Conservation (phyloP, 2,797 vertebrate species). For the Schizopygopsis malacanthus region DNA sequence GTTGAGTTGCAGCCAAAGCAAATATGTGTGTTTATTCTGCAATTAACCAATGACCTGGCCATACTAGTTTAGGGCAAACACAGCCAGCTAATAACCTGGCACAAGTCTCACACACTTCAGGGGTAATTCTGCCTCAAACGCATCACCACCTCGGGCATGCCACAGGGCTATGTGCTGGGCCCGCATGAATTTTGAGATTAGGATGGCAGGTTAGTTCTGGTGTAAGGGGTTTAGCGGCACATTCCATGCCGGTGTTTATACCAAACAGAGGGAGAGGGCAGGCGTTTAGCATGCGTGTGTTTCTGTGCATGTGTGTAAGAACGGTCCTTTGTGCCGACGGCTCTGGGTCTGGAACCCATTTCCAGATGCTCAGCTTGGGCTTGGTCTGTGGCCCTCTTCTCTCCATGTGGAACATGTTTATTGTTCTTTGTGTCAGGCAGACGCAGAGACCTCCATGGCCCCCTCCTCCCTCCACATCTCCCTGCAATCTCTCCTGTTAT, state of each 20-base stretch:
- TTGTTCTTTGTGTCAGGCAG: constrained; percentile 72
- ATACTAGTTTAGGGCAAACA: constrained; percentile 62
- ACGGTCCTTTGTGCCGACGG: constrained; percentile 63
- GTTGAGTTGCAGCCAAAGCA: constrained; percentile 58
- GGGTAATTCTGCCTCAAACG: constrained; percentile 41
- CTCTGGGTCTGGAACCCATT: constrained; percentile 69
- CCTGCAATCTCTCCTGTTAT: constrained; percentile 65
- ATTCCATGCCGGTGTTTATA: constrained; percentile 46
- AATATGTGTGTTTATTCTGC: constrained; percentile 61
- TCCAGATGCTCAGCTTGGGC: constrained; percentile 59
- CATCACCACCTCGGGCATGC: constrained; percentile 38
- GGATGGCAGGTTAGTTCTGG: constrained; percentile 43
- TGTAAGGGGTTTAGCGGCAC: neutral
- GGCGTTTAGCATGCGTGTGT: constrained; percentile 21
- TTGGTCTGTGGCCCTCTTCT: constrained; percentile 63
- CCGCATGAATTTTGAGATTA: neutral
- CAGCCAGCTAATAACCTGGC: constrained; percentile 62
- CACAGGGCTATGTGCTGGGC: constrained; percentile 8
- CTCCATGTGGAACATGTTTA: constrained; percentile 70
- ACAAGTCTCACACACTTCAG: constrained; percentile 55
- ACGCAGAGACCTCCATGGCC: constrained; percentile 54
- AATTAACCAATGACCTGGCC: constrained; percentile 65
- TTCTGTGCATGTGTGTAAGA: constrained; percentile 49
- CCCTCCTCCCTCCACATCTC: constrained; percentile 46
- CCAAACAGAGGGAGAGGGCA: constrained; percentile 42